A percentile compares a stretch with the other conserved stretches of the same genome.
Conservation (phyloP, 92 coral and sea anemone species). For the Siderastrea radians region DNA sequence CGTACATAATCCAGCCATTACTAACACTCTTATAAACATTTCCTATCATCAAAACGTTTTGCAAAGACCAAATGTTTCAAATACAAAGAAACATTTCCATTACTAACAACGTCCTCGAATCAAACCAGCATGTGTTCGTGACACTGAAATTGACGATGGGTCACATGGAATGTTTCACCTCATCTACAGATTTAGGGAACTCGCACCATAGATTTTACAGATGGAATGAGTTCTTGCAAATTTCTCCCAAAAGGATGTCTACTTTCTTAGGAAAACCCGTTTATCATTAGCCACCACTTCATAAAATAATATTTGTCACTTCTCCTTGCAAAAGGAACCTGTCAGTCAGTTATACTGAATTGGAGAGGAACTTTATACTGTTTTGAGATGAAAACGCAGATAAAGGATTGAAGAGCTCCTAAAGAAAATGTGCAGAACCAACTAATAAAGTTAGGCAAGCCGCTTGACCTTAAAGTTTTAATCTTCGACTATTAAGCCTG, state of each 20-base stretch:
- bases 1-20: no score
- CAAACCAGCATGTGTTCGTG: no score
- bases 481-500: no score
- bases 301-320: background rate
- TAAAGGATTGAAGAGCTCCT: background rate
- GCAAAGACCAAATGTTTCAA: no score
- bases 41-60: no score
- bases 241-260: background rate
- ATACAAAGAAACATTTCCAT: no score
- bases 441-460: background rate
- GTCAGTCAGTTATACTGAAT: no score
- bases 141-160: no score
- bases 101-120: no score
- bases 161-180: no score
- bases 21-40: no score
- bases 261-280: background rate
- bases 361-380: background rate
- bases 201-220: background rate
- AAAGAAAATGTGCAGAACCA: background rate
- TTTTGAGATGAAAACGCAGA: background rate
- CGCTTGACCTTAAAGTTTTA: background rate
- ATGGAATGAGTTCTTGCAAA: background rate
- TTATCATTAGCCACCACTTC: background rate
- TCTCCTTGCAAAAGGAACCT: background rate
- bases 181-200: no score